Conservation (phyloP, 2,113 vertebrate genomes). For the Heterochromis multidens region DNA sequence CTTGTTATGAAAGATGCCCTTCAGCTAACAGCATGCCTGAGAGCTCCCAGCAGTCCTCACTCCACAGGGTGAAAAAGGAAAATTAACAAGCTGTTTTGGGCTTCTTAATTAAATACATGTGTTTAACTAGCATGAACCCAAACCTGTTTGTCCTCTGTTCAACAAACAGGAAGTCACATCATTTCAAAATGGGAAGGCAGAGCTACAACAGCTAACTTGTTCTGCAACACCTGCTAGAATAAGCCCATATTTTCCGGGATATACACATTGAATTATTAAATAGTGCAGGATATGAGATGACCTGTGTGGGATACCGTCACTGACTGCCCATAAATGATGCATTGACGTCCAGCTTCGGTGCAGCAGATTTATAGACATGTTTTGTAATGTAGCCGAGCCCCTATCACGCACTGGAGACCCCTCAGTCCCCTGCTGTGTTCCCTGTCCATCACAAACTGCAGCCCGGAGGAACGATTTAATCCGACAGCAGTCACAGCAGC, state of each 20-base stretch:
- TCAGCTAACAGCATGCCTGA: slow-evolving; percentile 10
- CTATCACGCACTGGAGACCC: slow-evolving; percentile 38
- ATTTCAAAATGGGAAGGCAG: background rate
- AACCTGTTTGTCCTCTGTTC: background rate
- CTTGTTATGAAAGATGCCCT: slow-evolving; percentile 21
- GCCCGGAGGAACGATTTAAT: slow-evolving; percentile 58
- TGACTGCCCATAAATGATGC: slow-evolving; percentile 61
- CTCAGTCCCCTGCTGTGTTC: slow-evolving; percentile 8
- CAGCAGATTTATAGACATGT: slow-evolving; percentile 63
- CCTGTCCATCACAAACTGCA: slow-evolving; percentile 46
- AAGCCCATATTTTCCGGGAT: slow-evolving; percentile 49
- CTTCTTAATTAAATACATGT: background rate
- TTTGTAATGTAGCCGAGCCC: slow-evolving; percentile 42
- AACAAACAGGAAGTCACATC: background rate
- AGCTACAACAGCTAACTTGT: background rate
- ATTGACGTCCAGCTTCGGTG: slow-evolving; percentile 24
- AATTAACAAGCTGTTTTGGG: background rate
- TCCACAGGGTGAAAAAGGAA: background rate
- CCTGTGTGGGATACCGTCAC: slow-evolving; percentile 35
- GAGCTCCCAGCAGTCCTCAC: background rate
- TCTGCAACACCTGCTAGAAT: slow-evolving; percentile 6
- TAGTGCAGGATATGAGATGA: slow-evolving; percentile 54
- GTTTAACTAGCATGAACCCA: background rate
- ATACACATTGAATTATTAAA: slow-evolving; percentile 65
- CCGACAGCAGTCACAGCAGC: slow-evolving; percentile 52